Evolutionary conservation across 2,888 invertebrate species (phyloP).

Genomic region (Colletes collaris): DNA sequence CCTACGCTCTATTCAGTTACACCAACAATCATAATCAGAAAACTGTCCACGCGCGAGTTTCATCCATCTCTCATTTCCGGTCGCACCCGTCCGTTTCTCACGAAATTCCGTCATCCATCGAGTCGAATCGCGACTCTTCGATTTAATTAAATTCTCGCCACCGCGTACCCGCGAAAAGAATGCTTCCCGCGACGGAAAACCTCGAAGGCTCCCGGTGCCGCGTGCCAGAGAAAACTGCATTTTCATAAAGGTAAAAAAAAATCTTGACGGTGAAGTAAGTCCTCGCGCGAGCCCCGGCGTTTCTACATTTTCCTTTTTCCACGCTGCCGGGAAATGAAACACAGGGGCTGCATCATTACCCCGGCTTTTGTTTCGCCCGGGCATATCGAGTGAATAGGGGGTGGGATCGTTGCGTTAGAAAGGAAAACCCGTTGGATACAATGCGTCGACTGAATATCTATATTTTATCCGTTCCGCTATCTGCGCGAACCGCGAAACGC

Average conservation of each 20-base stretch:
- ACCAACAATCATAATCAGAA: too few species aligned
- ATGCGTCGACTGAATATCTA: slow-evolving; percentile 48
- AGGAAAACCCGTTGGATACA: slow-evolving; percentile 14
- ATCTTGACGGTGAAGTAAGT: background rate
- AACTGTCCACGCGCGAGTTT: too few species aligned
- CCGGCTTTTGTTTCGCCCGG: slow-evolving; percentile 41
- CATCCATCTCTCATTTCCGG: too few species aligned
- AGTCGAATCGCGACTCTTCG: slow-evolving; percentile 19
- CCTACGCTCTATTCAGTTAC: too few species aligned
- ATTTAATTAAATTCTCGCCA: slow-evolving; percentile 48
- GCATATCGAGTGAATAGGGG: slow-evolving; percentile 37
- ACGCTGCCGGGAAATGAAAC: slow-evolving; percentile 34
- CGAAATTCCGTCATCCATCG: too few species aligned
- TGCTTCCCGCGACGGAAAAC: background rate
- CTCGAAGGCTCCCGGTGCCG: background rate
- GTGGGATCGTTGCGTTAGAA: slow-evolving; percentile 29
- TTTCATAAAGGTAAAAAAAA: background rate
- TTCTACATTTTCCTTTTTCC: slow-evolving; percentile 10
- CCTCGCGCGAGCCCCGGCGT: background rate
- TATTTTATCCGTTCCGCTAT: slow-evolving; percentile 54
- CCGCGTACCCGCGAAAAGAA: slow-evolving; percentile 15
- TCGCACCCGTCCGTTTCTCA: too few species aligned
- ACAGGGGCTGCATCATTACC: slow-evolving; percentile 48
- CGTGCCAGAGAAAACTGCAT: background rate
- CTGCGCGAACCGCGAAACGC: slow-evolving; percentile 26